Percentiles rank a stretch among this genome's conserved stretches.
phyloP scores from a whole-genome alignment of 2,797 vertebrate genomes.

The Hemibagrus guttatus region DNA sequence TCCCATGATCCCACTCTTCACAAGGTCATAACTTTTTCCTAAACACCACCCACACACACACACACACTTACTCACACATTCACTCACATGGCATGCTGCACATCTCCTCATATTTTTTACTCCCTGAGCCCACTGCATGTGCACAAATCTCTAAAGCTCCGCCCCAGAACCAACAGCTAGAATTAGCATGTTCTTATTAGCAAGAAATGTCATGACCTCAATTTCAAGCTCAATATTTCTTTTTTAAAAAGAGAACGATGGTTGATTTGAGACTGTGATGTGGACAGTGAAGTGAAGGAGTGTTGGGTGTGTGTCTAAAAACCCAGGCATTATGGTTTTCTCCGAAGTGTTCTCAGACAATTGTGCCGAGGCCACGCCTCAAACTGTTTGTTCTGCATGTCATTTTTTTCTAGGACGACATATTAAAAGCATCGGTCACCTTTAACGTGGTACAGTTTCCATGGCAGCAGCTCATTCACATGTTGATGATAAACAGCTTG shows the following conservation, averaged over 20 bases:
- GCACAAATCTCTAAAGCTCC: background rate
- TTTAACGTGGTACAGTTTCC: too few species aligned
- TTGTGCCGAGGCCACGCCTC: background rate
- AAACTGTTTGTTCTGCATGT: background rate
- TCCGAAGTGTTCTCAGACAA: background rate
- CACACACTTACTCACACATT: background rate
- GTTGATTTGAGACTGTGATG: background rate
- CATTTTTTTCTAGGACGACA: background rate
- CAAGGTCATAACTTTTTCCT: background rate
- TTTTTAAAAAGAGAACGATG: background rate
- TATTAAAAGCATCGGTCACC: too few species aligned
- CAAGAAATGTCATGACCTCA: background rate
- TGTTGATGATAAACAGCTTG: too few species aligned
- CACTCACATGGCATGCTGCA: background rate
- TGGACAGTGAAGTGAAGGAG: background rate
- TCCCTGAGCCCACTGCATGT: background rate
- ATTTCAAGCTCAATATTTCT: background rate
- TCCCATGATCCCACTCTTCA: background rate
- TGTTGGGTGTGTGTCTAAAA: too few species aligned
- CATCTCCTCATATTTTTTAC: background rate
- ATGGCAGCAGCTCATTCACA: too few species aligned
- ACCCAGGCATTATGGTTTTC: too few species aligned
- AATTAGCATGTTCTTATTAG: background rate
- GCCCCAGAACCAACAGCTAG: background rate
- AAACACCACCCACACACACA: background rate